Base-by-base conservation (phyloP, 1,140 invertebrate genomes). In the Hylaeus anthracinus region DNA sequence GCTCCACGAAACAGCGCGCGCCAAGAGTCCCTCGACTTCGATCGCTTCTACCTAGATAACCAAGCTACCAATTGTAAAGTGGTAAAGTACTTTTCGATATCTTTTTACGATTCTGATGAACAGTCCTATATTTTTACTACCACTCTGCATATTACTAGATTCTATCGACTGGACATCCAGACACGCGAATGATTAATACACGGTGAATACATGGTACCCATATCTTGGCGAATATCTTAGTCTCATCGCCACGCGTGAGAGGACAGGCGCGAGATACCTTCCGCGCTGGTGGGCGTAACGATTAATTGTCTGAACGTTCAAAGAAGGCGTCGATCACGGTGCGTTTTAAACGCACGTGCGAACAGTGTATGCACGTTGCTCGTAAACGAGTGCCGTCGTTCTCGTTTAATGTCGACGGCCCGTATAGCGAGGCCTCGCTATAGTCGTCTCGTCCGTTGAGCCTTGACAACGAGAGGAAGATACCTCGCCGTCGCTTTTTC, bases 301-400 rank as follows among this genome's bases (percentile, higher is more conserved):
- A 80, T 85, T 84, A 85, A 84, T 85, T 80, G 83, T 58, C 72
- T 51, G 58, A 64, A 53, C 56, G 72, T 64, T 75, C 55, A 58
- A 74, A 60, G 72, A 53, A 72, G 37, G 26, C 66, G 69, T 71
- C 55, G 66, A 48, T 81, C 43, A 65, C 53, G 37, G 45, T 15
- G 60, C 43, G 26, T 55, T 5, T 8, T 45, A 26, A 3, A 45
- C 41, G 77, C 48, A 37, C 58, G 60, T 56, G 66, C 55, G 51
- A 12, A 60, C 41, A 5, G 5, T 48, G 55, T 51, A 9, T 51
- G 14, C 65, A 15, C 48, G 14, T 5, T 9, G 51, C 37, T 71
- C 67, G 45, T 53, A 70, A 70, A 12, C 56, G 26, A 60, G n/a
- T 26, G 6, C n/a, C 58, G 1, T n/a, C 43, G 39, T 65, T 45